phyloP scores from a whole-genome alignment of 2,888 invertebrate species.

The Polymixis lichenea region DNA sequence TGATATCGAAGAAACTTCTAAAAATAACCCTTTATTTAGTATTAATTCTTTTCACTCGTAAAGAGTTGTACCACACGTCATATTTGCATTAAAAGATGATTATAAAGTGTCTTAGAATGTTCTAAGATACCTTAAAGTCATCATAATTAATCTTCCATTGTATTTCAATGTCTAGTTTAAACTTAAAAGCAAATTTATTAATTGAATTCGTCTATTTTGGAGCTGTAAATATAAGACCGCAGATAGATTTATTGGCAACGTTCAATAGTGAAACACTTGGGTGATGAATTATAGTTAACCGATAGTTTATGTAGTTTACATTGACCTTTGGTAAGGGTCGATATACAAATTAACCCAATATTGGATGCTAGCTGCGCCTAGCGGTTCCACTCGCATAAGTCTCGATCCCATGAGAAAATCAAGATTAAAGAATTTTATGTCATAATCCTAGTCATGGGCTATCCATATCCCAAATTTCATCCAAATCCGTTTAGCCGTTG shows the following conservation, averaged over 20 bases:
- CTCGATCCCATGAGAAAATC: no score
- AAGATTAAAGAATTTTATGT: no score
- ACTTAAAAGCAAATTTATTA: not conserved
- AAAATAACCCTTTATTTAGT: not conserved
- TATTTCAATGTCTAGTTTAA: slow-evolving; percentile 5
- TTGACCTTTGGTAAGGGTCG: slow-evolving; percentile 35
- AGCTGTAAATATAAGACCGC: slow-evolving; percentile 24
- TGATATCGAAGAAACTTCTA: not conserved
- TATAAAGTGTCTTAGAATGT: not conserved
- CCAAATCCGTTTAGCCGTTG: no score
- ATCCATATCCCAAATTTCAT: no score
- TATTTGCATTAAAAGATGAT: not conserved
- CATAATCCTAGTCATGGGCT: no score
- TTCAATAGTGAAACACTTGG: slow-evolving; percentile 39
- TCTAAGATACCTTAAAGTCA: not conserved
- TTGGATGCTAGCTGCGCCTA: not conserved
- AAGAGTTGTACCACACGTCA: not conserved
- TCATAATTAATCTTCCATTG: slow-evolving; percentile 1
- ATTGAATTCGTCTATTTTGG: slow-evolving; percentile 5
- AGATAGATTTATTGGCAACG: slow-evolving; percentile 36
- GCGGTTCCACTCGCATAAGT: no score
- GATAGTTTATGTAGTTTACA: slow-evolving; percentile 28
- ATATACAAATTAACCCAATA: slow-evolving; percentile 4
- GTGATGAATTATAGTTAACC: slow-evolving; percentile 36
- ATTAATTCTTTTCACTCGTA: not conserved